Base-by-base conservation (phyloP, 1,140 invertebrate genomes). In the Calephelis nemesis region DNA sequence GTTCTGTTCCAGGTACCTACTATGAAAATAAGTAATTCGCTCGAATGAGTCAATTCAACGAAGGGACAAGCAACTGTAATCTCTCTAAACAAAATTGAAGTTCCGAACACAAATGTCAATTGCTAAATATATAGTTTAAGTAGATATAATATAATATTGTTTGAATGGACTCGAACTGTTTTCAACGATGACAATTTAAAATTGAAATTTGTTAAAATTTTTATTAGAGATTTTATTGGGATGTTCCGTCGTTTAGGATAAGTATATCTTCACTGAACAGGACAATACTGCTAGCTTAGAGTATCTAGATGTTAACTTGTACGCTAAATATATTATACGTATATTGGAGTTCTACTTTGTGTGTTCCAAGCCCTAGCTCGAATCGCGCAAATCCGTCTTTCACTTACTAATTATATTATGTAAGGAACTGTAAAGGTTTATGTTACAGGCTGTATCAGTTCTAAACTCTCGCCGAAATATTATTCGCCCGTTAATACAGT, bases 281-380 rank as follows among this genome's bases (percentile, higher is more conserved):
- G 83, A 88, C 83, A 87, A 87, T 85, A 84, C 78, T 76, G 76
- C 70, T 84, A 82, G 76, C 62, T 76, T 85, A 83, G 75, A 77
- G 5, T 65, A 66, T 54, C 65, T 68, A 74, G 49, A 39, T 58
- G 30, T 58, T 58, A 58, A 58, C 19, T 19, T 15, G 52, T 11
- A 58, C 9, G 19, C 52, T 58, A 58, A 58, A 58, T 58, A 67
- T 71, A 67, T 48, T 67, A 54, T 67, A 63, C 9, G 30, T 52
- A 15, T 54, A 54, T 54, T 9, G 15, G 19, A 54, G 52, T 19
- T 54, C 52, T 19, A 54, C 30, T 54, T 52, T 54, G 30, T 19
- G 19, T 54, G 30, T 54, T 19, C 52, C 30, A 11, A 54, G 52
- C 19, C 8, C 19, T 54, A 54, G 52, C 15, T 54, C 19, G 52